phyloP scores from a whole-genome alignment of 2,888 invertebrate genomes.

The Nomada fucata region DNA sequence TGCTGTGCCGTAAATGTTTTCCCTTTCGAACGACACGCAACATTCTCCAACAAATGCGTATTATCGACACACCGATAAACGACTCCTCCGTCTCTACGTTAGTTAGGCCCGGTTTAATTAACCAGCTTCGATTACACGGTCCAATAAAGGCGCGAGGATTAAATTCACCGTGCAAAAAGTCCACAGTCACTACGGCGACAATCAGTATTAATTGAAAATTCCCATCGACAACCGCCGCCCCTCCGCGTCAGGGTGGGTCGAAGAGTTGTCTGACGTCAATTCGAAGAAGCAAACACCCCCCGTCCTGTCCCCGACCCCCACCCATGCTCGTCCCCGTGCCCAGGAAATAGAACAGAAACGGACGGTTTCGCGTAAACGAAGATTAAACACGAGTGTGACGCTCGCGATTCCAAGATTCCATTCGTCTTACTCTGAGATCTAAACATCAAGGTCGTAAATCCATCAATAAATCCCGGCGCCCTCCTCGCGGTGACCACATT shows the following conservation, averaged over 20 bases:
- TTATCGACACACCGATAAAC: not conserved
- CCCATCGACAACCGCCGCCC: not conserved
- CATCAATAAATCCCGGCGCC: constrained; percentile 81
- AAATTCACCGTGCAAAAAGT: constrained; percentile 45
- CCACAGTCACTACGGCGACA: constrained; percentile 39
- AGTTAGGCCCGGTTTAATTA: constrained; percentile 48
- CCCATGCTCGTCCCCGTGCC: not conserved
- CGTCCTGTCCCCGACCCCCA: not conserved
- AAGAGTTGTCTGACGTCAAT: constrained; percentile 31
- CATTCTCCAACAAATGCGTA: not conserved
- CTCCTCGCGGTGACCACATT: constrained; percentile 80
- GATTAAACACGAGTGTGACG: constrained; percentile 65
- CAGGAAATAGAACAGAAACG: not conserved
- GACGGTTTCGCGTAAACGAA: constrained; percentile 32
- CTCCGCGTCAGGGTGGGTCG: no score
- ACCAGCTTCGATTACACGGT: constrained; percentile 31
- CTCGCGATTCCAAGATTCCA: constrained; percentile 70
- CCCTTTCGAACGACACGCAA: not conserved
- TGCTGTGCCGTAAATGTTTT: constrained; percentile 23
- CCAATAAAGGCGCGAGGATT: constrained; percentile 39
- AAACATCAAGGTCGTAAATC: constrained; percentile 78
- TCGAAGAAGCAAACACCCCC: constrained; percentile 46
- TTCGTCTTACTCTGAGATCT: constrained; percentile 72
- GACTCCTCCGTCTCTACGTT: not conserved
- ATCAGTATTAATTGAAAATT: constrained; percentile 55